These are phyloP conservation scores for Rhopalosiphum nymphaeae DNA, from an alignment of 2,888 invertebrate genomes.

Conservation along the genomic window DNA sequence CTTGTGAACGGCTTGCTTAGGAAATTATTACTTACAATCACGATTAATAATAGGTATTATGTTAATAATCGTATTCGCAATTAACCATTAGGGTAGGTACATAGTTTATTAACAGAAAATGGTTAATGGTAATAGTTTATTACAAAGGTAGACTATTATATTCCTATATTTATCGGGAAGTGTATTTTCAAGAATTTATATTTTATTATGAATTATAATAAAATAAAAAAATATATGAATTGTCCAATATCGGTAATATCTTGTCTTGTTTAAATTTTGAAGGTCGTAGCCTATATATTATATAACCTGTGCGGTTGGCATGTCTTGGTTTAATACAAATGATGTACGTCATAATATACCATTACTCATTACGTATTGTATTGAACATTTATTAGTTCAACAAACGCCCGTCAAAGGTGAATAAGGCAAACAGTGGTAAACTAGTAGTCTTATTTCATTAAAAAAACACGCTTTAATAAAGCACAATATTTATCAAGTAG, in stretches of 20 bases:
- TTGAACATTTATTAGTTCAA: slow-evolving; percentile 2
- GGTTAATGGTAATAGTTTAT: neutral
- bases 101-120: neutral
- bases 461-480: neutral
- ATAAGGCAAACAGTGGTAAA: slow-evolving; percentile 9
- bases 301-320: neutral
- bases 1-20: neutral
- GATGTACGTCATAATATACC: neutral
- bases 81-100: neutral
- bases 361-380: neutral
- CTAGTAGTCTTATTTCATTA: neutral
- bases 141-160: neutral
- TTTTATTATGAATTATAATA: neutral
- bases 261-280: neutral
- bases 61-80: no score
- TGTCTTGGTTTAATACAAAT: neutral
- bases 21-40: neutral
- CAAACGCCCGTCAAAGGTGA: slow-evolving; percentile 28
- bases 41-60: neutral
- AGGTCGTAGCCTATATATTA: neutral
- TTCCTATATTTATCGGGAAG: neutral
- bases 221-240: neutral
- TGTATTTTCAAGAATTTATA: neutral
- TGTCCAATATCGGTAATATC: neutral
- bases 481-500: slow-evolving; percentile 2